Percentiles rank a stretch among this genome's conserved stretches.
phyloP scores from a whole-genome alignment of 2,797 vertebrate genomes.

The Tenualosa ilisha region DNA sequence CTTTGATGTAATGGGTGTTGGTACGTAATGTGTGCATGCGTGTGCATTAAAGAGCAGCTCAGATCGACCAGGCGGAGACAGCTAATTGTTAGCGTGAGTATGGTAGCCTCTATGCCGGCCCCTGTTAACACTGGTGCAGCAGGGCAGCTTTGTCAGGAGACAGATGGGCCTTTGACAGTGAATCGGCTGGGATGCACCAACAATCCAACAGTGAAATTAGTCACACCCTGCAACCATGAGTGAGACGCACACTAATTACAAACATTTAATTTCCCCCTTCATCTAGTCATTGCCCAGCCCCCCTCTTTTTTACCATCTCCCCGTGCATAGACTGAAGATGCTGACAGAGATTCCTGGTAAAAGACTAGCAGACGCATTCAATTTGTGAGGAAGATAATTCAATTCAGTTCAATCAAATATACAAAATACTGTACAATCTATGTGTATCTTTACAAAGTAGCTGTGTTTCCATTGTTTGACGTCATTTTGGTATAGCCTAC shows the following conservation, averaged over 20 bases:
- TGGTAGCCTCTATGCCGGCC: not conserved
- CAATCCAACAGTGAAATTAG: slow-evolving; percentile 32
- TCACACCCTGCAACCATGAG: slow-evolving; percentile 36
- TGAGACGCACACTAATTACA: slow-evolving; percentile 36
- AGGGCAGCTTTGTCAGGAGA: not conserved
- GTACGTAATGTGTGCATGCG: not conserved
- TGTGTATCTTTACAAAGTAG: not conserved
- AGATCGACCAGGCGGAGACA: not conserved
- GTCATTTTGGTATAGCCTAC: not conserved
- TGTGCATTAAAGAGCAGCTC: not conserved
- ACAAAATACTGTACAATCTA: not conserved
- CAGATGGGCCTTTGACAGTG: slow-evolving; percentile 38
- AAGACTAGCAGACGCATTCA: not conserved
- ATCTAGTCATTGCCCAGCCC: not conserved
- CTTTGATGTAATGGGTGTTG: not conserved
- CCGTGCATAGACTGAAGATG: not conserved
- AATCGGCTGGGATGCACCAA: slow-evolving; percentile 23
- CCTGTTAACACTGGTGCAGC: not conserved
- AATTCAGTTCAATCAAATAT: not conserved
- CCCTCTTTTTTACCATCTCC: not conserved
- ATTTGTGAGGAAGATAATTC: not conserved
- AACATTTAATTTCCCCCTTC: slow-evolving; percentile 36
- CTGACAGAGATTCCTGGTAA: not conserved
- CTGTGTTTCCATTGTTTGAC: not conserved
- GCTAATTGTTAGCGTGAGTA: not conserved